Base-by-base conservation (phyloP, 2,113 vertebrate genomes). In the Tachuris rubrigastra region DNA sequence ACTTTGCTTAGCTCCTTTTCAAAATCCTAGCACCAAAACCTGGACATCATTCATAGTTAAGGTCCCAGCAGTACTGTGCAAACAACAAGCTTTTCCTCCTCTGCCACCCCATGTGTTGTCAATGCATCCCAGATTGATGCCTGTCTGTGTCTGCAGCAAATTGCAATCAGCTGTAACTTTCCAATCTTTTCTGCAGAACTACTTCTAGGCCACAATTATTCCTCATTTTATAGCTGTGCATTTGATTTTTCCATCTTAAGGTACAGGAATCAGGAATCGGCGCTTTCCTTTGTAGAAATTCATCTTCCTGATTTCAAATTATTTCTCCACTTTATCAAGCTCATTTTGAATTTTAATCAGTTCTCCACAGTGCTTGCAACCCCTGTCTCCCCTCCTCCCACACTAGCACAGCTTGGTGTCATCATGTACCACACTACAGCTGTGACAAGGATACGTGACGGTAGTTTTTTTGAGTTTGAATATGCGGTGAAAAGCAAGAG, bases 331-430 rank as follows among this genome's bases (percentile, higher is more conserved):
- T 89, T 95, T 96, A 95, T 91, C 84, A 91, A 91, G 93, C 69
- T 95, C 74, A 81, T 94, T 97, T 78, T 72, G 93, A 95, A 96
- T 94, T 94, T 96, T 95, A 96, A 96, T 96, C 89, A 89, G 93
- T 72, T 78, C 73, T 95, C 65, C 76, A 65, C 35, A 75, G 94
- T 12, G 52, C 86, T 68, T 87, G 52, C 93, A 95, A 81, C 86
- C 95, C 56, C 84, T 81, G 2, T 84, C 91, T 90, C 84, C 94
- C 89, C 89, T 95, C 89, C 94, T 97, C 95, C 96, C 86, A 92
- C 94, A 86, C 83, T 35, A 62, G 92, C 96, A 93, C 94, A 97
- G 93, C 86, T 97, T 95, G 91, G 80, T 95, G 94, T 96, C 96
- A 94, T 95, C 95, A 84, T 67, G 46, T 90, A 87, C 87, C 67